A percentile compares a stretch with the other conserved stretches of the same genome.
phyloP scores from a whole-genome alignment of 2,888 invertebrate species.

The Platerodrilus igneus region DNA sequence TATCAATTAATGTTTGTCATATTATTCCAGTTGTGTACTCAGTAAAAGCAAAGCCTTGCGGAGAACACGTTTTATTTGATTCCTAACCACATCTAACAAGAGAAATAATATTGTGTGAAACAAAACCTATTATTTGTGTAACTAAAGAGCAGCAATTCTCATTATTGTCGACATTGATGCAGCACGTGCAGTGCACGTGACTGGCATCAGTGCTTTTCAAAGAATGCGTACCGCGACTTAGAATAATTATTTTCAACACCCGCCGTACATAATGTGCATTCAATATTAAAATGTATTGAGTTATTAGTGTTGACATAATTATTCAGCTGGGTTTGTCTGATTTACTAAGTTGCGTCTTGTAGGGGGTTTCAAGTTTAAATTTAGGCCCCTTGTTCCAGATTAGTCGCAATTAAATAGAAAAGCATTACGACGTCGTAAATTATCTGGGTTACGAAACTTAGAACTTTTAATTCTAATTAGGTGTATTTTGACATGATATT shows the following conservation, averaged over 20 bases:
- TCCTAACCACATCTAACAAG: neutral
- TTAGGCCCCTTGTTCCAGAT: too few species aligned
- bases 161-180: conserved; percentile 14
- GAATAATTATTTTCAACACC: conserved; percentile 23
- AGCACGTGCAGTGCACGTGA: conserved; percentile 20
- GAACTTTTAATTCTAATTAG: too few species aligned
- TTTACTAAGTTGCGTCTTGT: too few species aligned
- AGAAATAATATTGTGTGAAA: conserved; percentile 10
- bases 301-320: conserved; percentile 19
- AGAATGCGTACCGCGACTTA: conserved; percentile 13
- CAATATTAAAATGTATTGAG: conserved; percentile 14
- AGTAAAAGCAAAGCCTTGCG: too few species aligned
- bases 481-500: too few species aligned
- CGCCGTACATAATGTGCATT: conserved; percentile 14
- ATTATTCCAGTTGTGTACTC: too few species aligned
- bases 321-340: too few species aligned
- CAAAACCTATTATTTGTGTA: conserved; percentile 22
- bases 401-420: too few species aligned
- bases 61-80: conserved; percentile 5
- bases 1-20: too few species aligned
- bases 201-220: conserved; percentile 13
- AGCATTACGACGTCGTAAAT: too few species aligned
- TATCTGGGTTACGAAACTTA: too few species aligned
- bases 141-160: conserved; percentile 20
- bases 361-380: too few species aligned